Conservation (phyloP, 2,888 invertebrate genomes). For the Trissonchulus latispiculum region DNA sequence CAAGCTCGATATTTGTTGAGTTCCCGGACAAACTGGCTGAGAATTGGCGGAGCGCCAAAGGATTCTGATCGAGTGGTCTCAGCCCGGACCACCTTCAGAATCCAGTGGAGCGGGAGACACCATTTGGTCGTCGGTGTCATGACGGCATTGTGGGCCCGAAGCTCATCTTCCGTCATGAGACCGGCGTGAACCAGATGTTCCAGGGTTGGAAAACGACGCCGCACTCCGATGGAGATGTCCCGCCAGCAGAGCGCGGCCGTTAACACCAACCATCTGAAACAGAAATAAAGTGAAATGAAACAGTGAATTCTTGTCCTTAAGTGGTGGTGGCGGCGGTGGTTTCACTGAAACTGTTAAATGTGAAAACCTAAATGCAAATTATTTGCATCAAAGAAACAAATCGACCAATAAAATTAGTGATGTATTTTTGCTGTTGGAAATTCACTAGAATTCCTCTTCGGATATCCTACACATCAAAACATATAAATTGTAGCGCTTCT, state of each 20-base stretch:
- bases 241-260: conserved; percentile 32
- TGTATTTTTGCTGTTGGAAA: too few relatives aligned
- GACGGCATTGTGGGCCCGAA: conserved; percentile 41
- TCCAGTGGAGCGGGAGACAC: conserved; percentile 35
- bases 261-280: conserved; percentile 14
- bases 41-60: background rate
- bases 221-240: conserved; percentile 23
- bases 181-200: conserved; percentile 47
- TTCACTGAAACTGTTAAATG: too few relatives aligned
- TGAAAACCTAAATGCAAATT: too few relatives aligned
- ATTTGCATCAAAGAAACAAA: too few relatives aligned
- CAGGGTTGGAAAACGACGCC: conserved; percentile 45
- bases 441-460: too few relatives aligned
- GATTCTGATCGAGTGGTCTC: background rate
- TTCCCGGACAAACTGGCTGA: background rate
- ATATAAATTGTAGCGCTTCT: too few relatives aligned
- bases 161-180: conserved; percentile 46
- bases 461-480: too few relatives aligned
- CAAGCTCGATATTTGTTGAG: conserved; percentile 9
- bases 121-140: conserved; percentile 40
- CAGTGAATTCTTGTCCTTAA: too few relatives aligned
- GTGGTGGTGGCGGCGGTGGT: too few relatives aligned
- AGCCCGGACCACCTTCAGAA: conserved; percentile 28
- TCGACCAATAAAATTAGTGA: too few relatives aligned
- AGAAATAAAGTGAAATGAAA: background rate